Conservation (phyloP, 1,140 invertebrate species). For the Cydia splendana region DNA sequence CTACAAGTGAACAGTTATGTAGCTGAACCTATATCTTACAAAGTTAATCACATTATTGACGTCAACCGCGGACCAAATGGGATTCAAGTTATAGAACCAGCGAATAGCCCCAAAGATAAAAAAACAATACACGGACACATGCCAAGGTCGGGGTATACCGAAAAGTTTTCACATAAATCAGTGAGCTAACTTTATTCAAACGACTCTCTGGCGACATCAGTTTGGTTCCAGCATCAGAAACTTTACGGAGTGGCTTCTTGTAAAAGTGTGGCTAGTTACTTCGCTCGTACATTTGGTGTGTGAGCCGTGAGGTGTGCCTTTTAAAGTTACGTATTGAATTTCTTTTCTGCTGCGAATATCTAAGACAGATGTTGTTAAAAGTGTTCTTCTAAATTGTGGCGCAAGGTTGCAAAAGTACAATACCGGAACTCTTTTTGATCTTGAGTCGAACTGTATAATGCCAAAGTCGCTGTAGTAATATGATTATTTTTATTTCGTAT, state of each 20-base stretch:
- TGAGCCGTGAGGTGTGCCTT: not conserved
- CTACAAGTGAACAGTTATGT: too few species aligned
- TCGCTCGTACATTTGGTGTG: constrained; percentile 32
- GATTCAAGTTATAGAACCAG: constrained; percentile 46
- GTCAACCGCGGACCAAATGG: constrained; percentile 40
- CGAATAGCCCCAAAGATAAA: constrained; percentile 56
- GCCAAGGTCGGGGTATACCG: constrained; percentile 47
- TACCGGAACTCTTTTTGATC: too few species aligned
- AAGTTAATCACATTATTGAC: not conserved
- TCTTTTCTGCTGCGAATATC: too few species aligned
- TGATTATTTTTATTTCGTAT: too few species aligned
- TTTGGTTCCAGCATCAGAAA: constrained; percentile 68
- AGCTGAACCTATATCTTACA: too few species aligned
- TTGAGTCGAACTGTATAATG: too few species aligned
- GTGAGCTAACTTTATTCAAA: constrained; percentile 75
- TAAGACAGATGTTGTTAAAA: too few species aligned
- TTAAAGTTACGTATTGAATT: not conserved
- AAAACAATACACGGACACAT: constrained; percentile 58
- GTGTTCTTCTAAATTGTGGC: too few species aligned
- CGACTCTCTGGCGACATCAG: constrained; percentile 74
- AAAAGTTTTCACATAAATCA: constrained; percentile 75
- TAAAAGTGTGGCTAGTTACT: constrained; percentile 54
- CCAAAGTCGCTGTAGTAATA: too few species aligned
- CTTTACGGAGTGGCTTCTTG: constrained; percentile 58
- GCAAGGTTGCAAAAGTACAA: too few species aligned